phyloP scores from a whole-genome alignment of 1,140 invertebrate genomes.

The Oryzaephilus surinamensis region DNA sequence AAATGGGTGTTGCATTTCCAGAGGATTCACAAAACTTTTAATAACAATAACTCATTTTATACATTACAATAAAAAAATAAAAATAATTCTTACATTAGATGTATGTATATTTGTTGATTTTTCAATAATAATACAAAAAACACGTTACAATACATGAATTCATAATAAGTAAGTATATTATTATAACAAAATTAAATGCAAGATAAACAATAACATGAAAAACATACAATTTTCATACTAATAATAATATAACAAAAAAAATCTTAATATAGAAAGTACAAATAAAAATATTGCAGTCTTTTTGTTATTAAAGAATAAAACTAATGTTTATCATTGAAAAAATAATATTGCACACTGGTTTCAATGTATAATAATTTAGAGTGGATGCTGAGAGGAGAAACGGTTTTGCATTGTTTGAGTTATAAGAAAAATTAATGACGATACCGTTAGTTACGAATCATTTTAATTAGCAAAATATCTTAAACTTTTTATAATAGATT shows the following conservation, averaged over 20 bases:
- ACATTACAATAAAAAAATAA: conserved; percentile 19
- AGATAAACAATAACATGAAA: conserved; percentile 17
- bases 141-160: conserved; percentile 16
- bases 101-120: neutral
- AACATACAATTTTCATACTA: conserved; percentile 12
- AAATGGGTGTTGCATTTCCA: conserved; percentile 54
- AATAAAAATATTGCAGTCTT: conserved; percentile 20
- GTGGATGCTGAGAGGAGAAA: too few species aligned
- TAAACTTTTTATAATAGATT: neutral
- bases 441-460: too few species aligned
- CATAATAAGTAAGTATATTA: too few species aligned
- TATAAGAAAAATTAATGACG: too few species aligned
- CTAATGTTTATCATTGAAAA: conserved; percentile 7
- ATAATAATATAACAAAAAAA: too few species aligned
- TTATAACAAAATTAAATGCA: conserved; percentile 13
- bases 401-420: too few species aligned
- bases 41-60: conserved; percentile 14
- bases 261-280: too few species aligned
- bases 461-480: too few species aligned
- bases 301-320: conserved; percentile 7
- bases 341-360: conserved; percentile 17
- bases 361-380: too few species aligned
- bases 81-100: too few species aligned
- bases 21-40: conserved; percentile 40
- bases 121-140: conserved; percentile 19